Evolutionary conservation across 2,888 invertebrate species (phyloP), one percentile per base, ranked within the genome.

Genomic region (Sphaeridia pumilis): DNA sequence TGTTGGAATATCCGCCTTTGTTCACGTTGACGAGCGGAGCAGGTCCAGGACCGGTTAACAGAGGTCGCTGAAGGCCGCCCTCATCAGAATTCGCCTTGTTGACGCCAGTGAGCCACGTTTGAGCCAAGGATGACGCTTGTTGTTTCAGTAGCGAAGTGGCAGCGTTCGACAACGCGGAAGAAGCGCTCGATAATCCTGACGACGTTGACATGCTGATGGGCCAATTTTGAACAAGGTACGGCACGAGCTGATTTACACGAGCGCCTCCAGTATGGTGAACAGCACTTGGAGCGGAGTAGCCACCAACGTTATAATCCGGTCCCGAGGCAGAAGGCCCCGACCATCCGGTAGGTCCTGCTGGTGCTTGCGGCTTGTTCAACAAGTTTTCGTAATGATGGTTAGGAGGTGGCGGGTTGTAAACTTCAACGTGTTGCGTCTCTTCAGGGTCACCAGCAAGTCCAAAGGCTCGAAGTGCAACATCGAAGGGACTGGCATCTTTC

Each of bases 401-500:
- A 2, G 57, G 56, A 7, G 53, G 54, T 10, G 61, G 63, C 1
- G 61, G 60, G 3, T 60, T 56, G 49, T 63, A 63, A 34, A 58
- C 55, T 21, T 61, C 61, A 12, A 57, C 48, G 1, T 56, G 45
- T n/a, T 62, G 59, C 20, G 34, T 41, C 46, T 49, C 47, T 21
- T 49, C 54, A 10, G 56, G 46, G 10, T 59, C 57, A 50, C 51
- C 55, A 12, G 59, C 4, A 35, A 45, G 10, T 48, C 50, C 49
- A 53, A 55, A 27, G 42, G 47, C 38, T 56, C 20, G 56, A 55
- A 41, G 5, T 36, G 58, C 58, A 56, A 65, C 52, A 20, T 65
- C 65, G 34, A 58, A 60, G 0, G 65, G 63, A 41, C 60, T 58
- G 12, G 58, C 52, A 41, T 63, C 63, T 21, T 60, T 61, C 51